Percentiles rank a stretch among this genome's conserved stretches.
These are phyloP conservation scores for Rhombomys opimus DNA, from an alignment of 2,113 vertebrate genomes.

Conservation along the genomic window DNA sequence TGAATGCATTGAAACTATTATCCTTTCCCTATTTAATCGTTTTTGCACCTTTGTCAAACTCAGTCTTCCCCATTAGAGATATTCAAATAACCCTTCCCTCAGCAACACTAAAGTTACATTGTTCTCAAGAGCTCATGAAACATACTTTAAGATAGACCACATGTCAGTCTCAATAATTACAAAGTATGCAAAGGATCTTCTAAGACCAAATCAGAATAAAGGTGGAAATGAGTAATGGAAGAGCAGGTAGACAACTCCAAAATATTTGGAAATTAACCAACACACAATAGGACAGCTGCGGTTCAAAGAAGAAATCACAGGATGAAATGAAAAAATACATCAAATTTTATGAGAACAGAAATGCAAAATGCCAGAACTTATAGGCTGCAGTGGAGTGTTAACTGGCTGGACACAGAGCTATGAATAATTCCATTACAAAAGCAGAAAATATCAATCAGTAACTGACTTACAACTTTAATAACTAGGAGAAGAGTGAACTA, in stretches of 20 bases:
- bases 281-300: neutral
- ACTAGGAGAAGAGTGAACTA: slow-evolving; percentile 12
- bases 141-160: neutral
- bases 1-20: slow-evolving; percentile 3
- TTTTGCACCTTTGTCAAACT: slow-evolving; percentile 22
- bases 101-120: neutral
- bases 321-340: slow-evolving; percentile 14
- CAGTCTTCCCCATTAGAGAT: neutral
- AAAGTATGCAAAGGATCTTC: neutral
- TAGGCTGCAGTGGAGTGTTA: neutral
- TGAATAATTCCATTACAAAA: neutral
- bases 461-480: neutral
- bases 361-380: neutral
- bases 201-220: neutral
- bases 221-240: neutral
- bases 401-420: neutral
- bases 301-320: slow-evolving; percentile 38
- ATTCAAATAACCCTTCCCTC: neutral
- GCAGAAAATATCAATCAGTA: slow-evolving; percentile 5
- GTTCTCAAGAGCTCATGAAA: neutral
- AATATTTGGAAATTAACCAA: neutral
- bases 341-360: slow-evolving; percentile 18
- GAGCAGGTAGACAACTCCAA: neutral
- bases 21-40: neutral
- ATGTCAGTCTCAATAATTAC: neutral